Percentiles rank a stretch among this genome's conserved stretches.
These are phyloP conservation scores for Xestia sexstrigata DNA, from an alignment of 2,888 invertebrate species.

Conservation along the genomic window DNA sequence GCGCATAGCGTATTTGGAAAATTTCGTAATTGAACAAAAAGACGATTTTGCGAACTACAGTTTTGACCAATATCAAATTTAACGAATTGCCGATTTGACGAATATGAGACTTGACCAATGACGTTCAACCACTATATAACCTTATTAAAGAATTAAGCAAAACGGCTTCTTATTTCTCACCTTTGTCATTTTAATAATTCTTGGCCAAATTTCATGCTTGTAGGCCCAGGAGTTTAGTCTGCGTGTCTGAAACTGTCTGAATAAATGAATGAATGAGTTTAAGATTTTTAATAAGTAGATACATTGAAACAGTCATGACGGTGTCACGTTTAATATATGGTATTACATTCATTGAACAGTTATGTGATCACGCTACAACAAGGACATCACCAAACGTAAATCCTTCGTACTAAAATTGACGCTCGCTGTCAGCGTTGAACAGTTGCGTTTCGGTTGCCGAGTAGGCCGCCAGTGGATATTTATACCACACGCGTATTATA, in stretches of 20 bases:
- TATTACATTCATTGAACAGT: slow-evolving; percentile 23
- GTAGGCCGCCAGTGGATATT: slow-evolving; percentile 67
- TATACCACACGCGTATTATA: slow-evolving; percentile 58
- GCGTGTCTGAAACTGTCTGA: not conserved
- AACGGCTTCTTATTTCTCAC: not conserved
- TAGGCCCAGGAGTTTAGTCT: not conserved
- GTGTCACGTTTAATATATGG: not conserved
- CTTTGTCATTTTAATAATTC: not conserved
- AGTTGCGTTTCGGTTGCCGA: slow-evolving; percentile 69
- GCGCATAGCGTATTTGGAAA: no score
- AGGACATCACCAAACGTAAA: slow-evolving; percentile 43
- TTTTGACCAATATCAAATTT: no score
- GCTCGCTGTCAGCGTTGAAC: slow-evolving; percentile 51
- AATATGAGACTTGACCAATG: no score
- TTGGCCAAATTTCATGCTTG: not conserved
- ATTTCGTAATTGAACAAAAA: no score
- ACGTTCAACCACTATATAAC: no score
- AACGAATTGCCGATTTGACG: no score
- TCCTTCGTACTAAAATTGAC: slow-evolving; percentile 58
- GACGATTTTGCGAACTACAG: no score
- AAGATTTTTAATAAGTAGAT: not conserved
- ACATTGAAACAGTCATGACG: not conserved
- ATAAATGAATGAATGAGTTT: not conserved
- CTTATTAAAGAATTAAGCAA: not conserved
- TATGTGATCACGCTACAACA: slow-evolving; percentile 43